These are phyloP conservation scores for Netelia melanura DNA, from an alignment of 2,888 invertebrate species.

Conservation along the genomic window DNA sequence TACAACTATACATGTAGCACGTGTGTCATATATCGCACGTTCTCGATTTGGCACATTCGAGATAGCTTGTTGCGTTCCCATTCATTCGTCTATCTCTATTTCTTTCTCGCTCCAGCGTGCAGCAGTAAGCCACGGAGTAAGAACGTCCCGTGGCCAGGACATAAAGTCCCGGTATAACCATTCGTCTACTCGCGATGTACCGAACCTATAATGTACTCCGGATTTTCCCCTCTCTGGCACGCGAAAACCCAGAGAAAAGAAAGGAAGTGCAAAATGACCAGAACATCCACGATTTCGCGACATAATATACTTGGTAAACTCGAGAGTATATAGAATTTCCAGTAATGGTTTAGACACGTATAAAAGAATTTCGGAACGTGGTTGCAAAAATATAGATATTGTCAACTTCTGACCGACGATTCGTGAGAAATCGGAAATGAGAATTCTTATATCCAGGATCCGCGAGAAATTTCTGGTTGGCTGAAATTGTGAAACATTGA, in stretches of 20 bases:
- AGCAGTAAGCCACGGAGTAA: slow-evolving; percentile 38
- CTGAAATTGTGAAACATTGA: too few relatives aligned
- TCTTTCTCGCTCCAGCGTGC: slow-evolving; percentile 48
- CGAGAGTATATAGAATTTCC: slow-evolving; percentile 3
- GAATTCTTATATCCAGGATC: too few relatives aligned
- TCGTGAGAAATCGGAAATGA: too few relatives aligned
- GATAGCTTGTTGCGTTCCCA: slow-evolving; percentile 80
- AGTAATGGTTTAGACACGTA: slow-evolving; percentile 38
- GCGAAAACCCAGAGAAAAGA: slow-evolving; percentile 39
- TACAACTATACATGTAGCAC: background rate
- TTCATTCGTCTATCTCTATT: slow-evolving; percentile 74
- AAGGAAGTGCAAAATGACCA: slow-evolving; percentile 57
- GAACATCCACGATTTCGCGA: slow-evolving; percentile 39
- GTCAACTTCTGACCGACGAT: too few relatives aligned
- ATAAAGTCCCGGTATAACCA: slow-evolving; percentile 60
- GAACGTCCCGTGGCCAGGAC: slow-evolving; percentile 57
- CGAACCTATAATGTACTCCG: slow-evolving; percentile 36
- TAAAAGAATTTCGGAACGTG: background rate
- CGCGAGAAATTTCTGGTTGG: too few relatives aligned
- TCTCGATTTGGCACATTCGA: slow-evolving; percentile 80
- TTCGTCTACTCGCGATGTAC: slow-evolving; percentile 50
- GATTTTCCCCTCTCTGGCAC: slow-evolving; percentile 50
- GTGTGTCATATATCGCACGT: slow-evolving; percentile 25
- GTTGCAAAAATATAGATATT: background rate
- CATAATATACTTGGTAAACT: slow-evolving; percentile 54